Percentiles rank a stretch among this genome's conserved stretches.
These are phyloP conservation scores for Brenthis daphne DNA, from an alignment of 2,888 invertebrate species.

Conservation along the genomic window DNA sequence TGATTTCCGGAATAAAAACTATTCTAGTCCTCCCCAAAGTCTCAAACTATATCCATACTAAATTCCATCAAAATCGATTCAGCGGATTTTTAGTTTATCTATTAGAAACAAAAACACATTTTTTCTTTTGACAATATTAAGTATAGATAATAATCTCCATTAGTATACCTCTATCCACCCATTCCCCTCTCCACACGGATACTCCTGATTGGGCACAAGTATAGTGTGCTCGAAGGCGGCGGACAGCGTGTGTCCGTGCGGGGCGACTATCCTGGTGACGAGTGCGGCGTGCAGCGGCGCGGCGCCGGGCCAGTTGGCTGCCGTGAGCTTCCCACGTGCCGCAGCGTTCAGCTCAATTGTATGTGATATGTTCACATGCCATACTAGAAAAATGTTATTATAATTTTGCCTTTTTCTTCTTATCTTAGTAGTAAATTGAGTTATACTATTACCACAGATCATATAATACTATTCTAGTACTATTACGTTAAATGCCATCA, in stretches of 20 bases:
- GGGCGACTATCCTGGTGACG: slow-evolving; percentile 60
- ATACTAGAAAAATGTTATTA: slow-evolving; percentile 50
- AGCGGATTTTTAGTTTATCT: too few species aligned
- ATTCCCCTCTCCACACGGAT: slow-evolving; percentile 70
- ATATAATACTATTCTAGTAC: too few species aligned
- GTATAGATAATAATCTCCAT: background rate
- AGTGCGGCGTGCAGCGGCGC: slow-evolving; percentile 55
- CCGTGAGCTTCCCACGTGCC: slow-evolving; percentile 54
- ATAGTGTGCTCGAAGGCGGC: slow-evolving; percentile 55
- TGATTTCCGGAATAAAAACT: too few species aligned
- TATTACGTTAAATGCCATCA: too few species aligned
- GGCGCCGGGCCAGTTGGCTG: slow-evolving; percentile 67
- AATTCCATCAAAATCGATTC: too few species aligned
- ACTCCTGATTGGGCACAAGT: slow-evolving; percentile 45
- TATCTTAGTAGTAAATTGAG: too few species aligned
- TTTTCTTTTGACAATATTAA: background rate
- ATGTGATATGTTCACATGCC: slow-evolving; percentile 62
- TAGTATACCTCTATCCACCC: slow-evolving; percentile 74
- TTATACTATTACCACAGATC: too few species aligned
- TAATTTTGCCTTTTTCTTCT: too few species aligned
- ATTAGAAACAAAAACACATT: background rate
- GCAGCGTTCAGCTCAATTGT: slow-evolving; percentile 53
- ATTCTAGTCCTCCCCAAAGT: too few species aligned
- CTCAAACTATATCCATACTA: too few species aligned
- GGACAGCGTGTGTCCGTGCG: slow-evolving; percentile 63